Evolutionary conservation across 2,888 invertebrate species (phyloP).

Genomic region (Pammene aurita): DNA sequence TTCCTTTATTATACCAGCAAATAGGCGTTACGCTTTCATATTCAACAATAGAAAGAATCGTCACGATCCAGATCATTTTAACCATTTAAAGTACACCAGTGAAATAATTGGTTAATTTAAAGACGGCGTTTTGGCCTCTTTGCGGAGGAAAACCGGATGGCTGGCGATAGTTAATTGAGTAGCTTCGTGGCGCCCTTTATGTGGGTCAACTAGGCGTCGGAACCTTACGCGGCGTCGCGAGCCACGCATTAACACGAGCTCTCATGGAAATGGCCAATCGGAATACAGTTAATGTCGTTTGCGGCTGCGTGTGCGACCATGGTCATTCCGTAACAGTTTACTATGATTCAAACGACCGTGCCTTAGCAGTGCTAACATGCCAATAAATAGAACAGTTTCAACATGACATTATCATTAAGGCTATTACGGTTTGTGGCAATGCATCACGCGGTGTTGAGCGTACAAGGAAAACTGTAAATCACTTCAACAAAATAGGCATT

Average conservation of each 20-base stretch:
- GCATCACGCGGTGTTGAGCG: constrained; percentile 16
- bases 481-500: neutral
- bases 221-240: constrained; percentile 40
- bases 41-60: constrained; percentile 35
- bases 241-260: constrained; percentile 40
- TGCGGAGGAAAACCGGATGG: constrained; percentile 38
- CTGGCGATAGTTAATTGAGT: constrained; percentile 41
- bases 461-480: constrained; percentile 27
- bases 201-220: constrained; percentile 43
- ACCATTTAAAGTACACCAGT: constrained; percentile 10
- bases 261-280: constrained; percentile 41
- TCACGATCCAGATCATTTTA: constrained; percentile 20
- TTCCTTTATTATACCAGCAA: constrained; percentile 12
- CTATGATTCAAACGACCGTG: constrained; percentile 27
- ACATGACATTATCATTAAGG: constrained; percentile 36
- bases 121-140: constrained; percentile 36
- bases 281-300: constrained; percentile 39
- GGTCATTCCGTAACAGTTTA: constrained; percentile 35
- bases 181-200: constrained; percentile 42
- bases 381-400: constrained; percentile 41
- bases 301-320: constrained; percentile 38
- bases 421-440: constrained; percentile 26
- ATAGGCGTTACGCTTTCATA: constrained; percentile 41
- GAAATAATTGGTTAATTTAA: constrained; percentile 34
- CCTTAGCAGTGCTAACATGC: constrained; percentile 31